Base-by-base conservation (phyloP, 2,888 invertebrate species). In the Pyrochroa serraticornis region DNA sequence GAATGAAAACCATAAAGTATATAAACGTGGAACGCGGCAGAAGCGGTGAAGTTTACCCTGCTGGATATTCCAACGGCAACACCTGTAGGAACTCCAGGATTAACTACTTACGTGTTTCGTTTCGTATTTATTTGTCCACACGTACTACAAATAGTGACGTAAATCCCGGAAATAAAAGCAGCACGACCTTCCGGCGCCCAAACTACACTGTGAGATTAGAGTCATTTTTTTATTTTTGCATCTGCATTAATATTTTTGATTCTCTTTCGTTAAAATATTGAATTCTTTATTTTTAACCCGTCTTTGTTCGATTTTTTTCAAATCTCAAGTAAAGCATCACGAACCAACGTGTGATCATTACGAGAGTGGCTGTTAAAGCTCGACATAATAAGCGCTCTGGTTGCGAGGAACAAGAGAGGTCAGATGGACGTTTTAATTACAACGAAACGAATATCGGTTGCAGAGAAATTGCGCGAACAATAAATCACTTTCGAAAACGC, bases 401-500 rank as follows among this genome's bases (percentile, higher is more conserved):
- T 39, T 39, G 3, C 39, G 39, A 39, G 38, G 38, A 6, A 22
- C 22, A 22, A 22, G 22, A 22, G 22, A 22, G 22, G 22, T 22
- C 6, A 38, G 5, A 12, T 38, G 10, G 6, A 38, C 13, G 10
- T 7, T 10, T 9, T 9, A 9, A 38, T 9, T 10, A 38, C 10
- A 7, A 38, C 10, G 9, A 7, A 13, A 10, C 7, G 13, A 38
- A 3, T 10, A 12, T 38, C 13, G 13, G 9, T 38, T 38, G 13
- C 10, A 10, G 12, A 7, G 46, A 54, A 60, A 63, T 57, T 62
- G 62, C 59, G 60, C 51, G 49, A 48, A 53, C 62, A 59, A 66
- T 66, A 63, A 66, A 65, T 65, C 57, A 61, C 41, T 42, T 35
- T 50, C 57, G 48, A 61, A 48, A 57, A 47, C 62, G 58, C 53